Evolutionary conservation across 2,113 vertebrate genomes (phyloP).

Genomic region (Periophthalmodon schlosseri): DNA sequence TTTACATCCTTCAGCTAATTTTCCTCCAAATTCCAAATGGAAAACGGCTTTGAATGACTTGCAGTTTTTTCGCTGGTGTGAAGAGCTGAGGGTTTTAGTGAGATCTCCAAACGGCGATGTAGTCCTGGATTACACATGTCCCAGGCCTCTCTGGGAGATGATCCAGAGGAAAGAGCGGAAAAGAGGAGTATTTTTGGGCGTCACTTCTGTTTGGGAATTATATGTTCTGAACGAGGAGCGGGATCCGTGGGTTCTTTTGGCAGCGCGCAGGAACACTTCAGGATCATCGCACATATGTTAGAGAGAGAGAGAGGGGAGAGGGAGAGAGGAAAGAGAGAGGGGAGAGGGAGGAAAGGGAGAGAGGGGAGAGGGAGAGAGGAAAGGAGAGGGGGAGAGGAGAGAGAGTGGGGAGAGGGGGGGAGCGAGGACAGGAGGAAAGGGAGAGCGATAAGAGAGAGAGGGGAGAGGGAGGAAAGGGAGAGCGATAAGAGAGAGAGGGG

Average conservation of each 20-base stretch:
- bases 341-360: no score
- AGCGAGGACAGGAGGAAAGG: no score
- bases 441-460: no score
- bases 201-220: slow-evolving; percentile 51
- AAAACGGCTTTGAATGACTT: not conserved
- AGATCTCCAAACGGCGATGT: slow-evolving; percentile 30
- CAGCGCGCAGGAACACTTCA: slow-evolving; percentile 49
- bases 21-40: not conserved
- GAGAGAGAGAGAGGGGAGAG: no score
- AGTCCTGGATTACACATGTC: slow-evolving; percentile 42
- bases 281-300: slow-evolving; percentile 68
- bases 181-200: slow-evolving; percentile 23
- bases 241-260: slow-evolving; percentile 62
- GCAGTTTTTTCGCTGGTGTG: not conserved
- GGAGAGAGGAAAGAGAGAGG: no score
- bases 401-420: no score
- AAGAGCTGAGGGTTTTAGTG: slow-evolving; percentile 16
- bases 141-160: slow-evolving; percentile 39
- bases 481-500: no score
- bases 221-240: slow-evolving; percentile 25
- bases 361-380: no score
- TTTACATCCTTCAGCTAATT: no score
- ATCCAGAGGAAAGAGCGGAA: slow-evolving; percentile 45
- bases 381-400: no score
- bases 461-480: no score